Percentiles rank a stretch among this genome's conserved stretches.
phyloP scores from a whole-genome alignment of 2,797 vertebrate species.

The Helarctos malayanus region DNA sequence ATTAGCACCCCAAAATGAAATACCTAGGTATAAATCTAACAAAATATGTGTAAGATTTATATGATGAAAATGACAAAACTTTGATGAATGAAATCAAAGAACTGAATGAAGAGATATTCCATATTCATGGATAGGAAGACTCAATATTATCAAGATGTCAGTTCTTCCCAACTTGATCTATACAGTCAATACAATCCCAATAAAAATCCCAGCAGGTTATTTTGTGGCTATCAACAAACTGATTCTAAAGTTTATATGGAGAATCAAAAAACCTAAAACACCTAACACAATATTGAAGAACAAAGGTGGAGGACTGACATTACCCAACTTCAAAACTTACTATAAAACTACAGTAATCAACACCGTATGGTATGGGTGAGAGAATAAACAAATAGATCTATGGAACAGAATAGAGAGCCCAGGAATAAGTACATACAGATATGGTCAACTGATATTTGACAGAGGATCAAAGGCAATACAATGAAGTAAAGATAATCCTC shows the following conservation, averaged over 20 bases:
- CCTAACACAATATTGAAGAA: not conserved
- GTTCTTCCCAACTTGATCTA: not conserved
- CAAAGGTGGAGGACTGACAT: not conserved
- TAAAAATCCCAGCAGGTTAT: not conserved
- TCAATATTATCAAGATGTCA: too few species aligned
- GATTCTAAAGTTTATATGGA: not conserved
- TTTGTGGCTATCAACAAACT: not conserved
- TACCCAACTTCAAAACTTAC: not conserved
- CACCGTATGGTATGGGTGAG: not conserved
- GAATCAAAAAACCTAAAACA: not conserved
- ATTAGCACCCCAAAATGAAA: not conserved
- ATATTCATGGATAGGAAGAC: too few species aligned
- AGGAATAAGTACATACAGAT: not conserved
- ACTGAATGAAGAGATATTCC: too few species aligned
- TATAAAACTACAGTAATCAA: not conserved
- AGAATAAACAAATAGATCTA: not conserved
- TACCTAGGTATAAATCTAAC: not conserved
- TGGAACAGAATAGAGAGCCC: not conserved
- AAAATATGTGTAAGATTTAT: too few species aligned
- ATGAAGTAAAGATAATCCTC: not conserved
- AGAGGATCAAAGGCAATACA: not conserved
- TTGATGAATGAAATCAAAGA: too few species aligned
- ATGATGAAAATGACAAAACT: too few species aligned
- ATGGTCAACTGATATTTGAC: not conserved
- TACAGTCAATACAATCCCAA: not conserved